Percentiles rank a stretch among this genome's conserved stretches.
Conservation (phyloP, 2,888 invertebrate genomes). For the Cephus spinipes region DNA sequence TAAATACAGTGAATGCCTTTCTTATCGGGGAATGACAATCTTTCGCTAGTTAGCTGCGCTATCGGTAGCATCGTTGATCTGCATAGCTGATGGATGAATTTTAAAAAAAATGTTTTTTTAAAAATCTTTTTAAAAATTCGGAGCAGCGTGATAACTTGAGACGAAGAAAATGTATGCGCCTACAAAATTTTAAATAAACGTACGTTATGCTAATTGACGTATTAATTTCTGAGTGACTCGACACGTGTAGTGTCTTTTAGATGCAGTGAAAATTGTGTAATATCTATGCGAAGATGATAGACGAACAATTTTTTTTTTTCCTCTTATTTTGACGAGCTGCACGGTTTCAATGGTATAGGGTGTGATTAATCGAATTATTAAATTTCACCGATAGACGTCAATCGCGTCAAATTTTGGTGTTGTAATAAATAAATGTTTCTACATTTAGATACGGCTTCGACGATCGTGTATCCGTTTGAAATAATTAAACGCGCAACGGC, state of each 20-base stretch:
- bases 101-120: too few species aligned
- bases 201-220: not conserved
- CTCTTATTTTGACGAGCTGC: not conserved
- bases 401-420: not conserved
- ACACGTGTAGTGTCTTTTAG: not conserved
- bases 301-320: not conserved
- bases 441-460: not conserved
- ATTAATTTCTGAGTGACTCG: not conserved
- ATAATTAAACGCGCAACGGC: not conserved
- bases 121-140: not conserved
- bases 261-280: not conserved
- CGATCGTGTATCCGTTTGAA: not conserved
- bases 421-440: not conserved
- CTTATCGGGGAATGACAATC: not conserved
- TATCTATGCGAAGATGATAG: not conserved
- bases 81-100: not conserved
- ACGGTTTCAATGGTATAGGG: not conserved
- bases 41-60: not conserved
- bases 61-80: not conserved
- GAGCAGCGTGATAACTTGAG: not conserved
- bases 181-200: too few species aligned
- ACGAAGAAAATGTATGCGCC: not conserved
- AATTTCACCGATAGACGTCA: not conserved
- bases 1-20: not conserved
- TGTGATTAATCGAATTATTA: too few species aligned